A percentile compares a stretch with the other conserved stretches of the same genome.
Evolutionary conservation across 2,797 vertebrate genomes (phyloP).

Genomic region (Otolemur crassicaudatus): DNA sequence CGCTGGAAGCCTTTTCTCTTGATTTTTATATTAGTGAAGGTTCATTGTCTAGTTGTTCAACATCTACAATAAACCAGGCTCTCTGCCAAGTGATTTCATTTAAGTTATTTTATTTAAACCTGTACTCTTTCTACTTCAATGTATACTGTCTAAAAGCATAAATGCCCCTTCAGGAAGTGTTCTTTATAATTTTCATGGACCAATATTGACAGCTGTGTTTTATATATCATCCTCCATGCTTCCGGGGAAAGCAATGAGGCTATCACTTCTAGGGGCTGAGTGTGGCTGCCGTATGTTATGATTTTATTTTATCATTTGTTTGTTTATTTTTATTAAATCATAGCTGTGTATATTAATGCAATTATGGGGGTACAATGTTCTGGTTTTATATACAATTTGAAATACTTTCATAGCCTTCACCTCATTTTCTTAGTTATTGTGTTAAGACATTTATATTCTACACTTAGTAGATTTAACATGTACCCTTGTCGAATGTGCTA

Average conservation of each 20-base stretch:
- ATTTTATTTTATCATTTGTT: background rate
- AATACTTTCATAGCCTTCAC: too few relatives aligned
- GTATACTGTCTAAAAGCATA: background rate
- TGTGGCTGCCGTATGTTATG: background rate
- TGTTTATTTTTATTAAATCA: too few relatives aligned
- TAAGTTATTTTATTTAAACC: background rate
- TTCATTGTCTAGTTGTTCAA: background rate
- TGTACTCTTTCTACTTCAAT: background rate
- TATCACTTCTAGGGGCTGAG: background rate
- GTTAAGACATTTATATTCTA: too few relatives aligned
- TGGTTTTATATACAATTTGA: too few relatives aligned
- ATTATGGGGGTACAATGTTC: too few relatives aligned
- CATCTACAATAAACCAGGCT: background rate
- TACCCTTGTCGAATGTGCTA: too few relatives aligned
- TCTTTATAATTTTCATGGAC: background rate
- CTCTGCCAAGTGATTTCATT: background rate
- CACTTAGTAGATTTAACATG: too few relatives aligned
- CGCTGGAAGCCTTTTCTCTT: background rate
- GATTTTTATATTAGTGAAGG: background rate
- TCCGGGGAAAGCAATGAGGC: slow-evolving; percentile 22
- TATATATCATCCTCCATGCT: background rate
- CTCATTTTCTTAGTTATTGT: too few relatives aligned
- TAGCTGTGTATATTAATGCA: too few relatives aligned
- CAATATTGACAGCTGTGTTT: background rate
- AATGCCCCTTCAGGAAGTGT: background rate